Evolutionary conservation across 1,140 invertebrate species (phyloP).

Genomic region (Cyclina sinensis): DNA sequence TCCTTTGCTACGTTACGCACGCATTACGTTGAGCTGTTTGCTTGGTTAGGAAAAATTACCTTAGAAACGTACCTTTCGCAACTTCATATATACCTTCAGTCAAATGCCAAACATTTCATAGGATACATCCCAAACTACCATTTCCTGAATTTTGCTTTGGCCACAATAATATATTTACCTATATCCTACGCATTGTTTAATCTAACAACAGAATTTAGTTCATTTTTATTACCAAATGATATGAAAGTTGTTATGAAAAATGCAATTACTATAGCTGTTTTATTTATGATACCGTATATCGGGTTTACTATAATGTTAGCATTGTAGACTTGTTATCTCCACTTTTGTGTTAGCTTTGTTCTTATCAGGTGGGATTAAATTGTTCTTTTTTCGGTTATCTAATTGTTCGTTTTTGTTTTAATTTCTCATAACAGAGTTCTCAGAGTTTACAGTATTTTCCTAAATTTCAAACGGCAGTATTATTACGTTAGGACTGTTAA

Average conservation of each 20-base stretch:
- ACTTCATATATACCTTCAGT: constrained; percentile 80
- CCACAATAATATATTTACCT: constrained; percentile 76
- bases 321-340: too few species aligned
- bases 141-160: constrained; percentile 78
- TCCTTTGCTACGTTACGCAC: constrained; percentile 68
- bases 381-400: too few species aligned
- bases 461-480: too few species aligned
- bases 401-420: too few species aligned
- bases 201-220: constrained; percentile 75
- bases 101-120: constrained; percentile 78
- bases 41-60: constrained; percentile 79
- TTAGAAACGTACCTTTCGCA: constrained; percentile 82
- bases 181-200: constrained; percentile 75
- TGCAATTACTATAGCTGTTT: neutral
- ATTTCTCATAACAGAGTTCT: too few species aligned
- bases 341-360: too few species aligned
- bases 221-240: constrained; percentile 75
- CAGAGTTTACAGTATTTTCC: too few species aligned
- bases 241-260: constrained; percentile 55
- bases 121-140: constrained; percentile 74
- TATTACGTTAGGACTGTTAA: too few species aligned
- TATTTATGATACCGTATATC: constrained; percentile 53
- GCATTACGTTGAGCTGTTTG: constrained; percentile 75
- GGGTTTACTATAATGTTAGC: neutral
- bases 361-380: too few species aligned